Evolutionary conservation across 2,888 invertebrate genomes (phyloP).

Genomic region (Hemithea aestivaria): DNA sequence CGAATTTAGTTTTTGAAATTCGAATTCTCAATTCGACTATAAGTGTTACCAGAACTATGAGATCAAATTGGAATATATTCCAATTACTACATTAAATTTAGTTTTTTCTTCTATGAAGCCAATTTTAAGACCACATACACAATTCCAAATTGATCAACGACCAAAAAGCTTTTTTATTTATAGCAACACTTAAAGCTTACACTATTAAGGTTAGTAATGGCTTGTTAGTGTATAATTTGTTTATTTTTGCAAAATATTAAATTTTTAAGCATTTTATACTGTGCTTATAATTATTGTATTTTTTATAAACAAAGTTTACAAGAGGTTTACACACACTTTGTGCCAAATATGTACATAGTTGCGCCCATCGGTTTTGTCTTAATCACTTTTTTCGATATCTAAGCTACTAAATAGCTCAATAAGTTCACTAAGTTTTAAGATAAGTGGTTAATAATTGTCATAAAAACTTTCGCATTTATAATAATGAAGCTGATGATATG

Average conservation of each 20-base stretch:
- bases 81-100: slow-evolving; percentile 15
- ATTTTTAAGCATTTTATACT: slow-evolving; percentile 32
- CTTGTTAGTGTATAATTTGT: slow-evolving; percentile 75
- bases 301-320: not conserved
- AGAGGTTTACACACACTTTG: not conserved
- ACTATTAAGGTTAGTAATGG: slow-evolving; percentile 45
- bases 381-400: too few species aligned
- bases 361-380: too few species aligned
- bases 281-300: slow-evolving; percentile 13
- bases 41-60: slow-evolving; percentile 64
- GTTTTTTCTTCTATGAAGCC: slow-evolving; percentile 47
- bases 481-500: too few species aligned
- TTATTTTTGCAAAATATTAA: slow-evolving; percentile 40
- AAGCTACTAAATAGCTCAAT: too few species aligned
- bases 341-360: too few species aligned
- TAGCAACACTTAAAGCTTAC: slow-evolving; percentile 69
- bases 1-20: slow-evolving; percentile 12
- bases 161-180: slow-evolving; percentile 49
- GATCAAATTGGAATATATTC: slow-evolving; percentile 72
- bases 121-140: slow-evolving; percentile 60
- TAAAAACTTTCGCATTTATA: too few species aligned
- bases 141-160: slow-evolving; percentile 77
- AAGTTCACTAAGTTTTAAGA: too few species aligned
- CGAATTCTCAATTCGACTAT: slow-evolving; percentile 1
- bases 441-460: too few species aligned